Evolutionary conservation across 2,888 invertebrate genomes (phyloP), one percentile per base, ranked within the genome.

Genomic region (Autographa pulchrina): DNA sequence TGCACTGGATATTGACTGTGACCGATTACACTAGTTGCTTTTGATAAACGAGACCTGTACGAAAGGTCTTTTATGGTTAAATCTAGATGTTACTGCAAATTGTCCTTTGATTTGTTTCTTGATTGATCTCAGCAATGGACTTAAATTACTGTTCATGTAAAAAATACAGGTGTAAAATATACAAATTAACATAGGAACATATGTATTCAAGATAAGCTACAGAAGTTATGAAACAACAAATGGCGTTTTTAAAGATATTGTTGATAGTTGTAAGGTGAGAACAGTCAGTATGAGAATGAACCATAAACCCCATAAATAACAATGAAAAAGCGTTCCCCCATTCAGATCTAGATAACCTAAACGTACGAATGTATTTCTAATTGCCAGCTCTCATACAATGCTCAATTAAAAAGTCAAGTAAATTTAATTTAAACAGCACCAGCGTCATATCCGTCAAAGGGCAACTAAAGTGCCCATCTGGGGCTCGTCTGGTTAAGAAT

Each of bases 1-100:
- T 83, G 84, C 82, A 75, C 74, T 81, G 82, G 81, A 87, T 84
- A 91, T 90, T 88, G 86, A 86, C 89, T 90, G 86, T 92, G 89
- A 91, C 91, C 86, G 88, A 91, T 90, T 80, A 70, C 83, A 81
- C 84, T 88, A 86, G 86, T 86, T 89, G 80, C 86, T 83, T 82
- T 77, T 82, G 77, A 85, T 74, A 70, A 80, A 82, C 83, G 74
- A 63, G 75, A 67, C 60, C 62, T 65, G 54, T 41, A 68, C 67
- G 70, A 65, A 78, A 58, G 67, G 67, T 65, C 65, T 66, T 78
- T 74, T 70, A 66, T 65, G 8, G 31, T n/a, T 72, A 68, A 68
- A 52, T 68, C 61, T 56, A 13, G 52, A 63, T 63, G 43, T 63
- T 66, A 60, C 59, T 65, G 62, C 18, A 61, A 35, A 60, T 69